These are phyloP conservation scores for Petrolisthes manimaculis DNA, from an alignment of 2,888 invertebrate genomes.

Conservation along the genomic window DNA sequence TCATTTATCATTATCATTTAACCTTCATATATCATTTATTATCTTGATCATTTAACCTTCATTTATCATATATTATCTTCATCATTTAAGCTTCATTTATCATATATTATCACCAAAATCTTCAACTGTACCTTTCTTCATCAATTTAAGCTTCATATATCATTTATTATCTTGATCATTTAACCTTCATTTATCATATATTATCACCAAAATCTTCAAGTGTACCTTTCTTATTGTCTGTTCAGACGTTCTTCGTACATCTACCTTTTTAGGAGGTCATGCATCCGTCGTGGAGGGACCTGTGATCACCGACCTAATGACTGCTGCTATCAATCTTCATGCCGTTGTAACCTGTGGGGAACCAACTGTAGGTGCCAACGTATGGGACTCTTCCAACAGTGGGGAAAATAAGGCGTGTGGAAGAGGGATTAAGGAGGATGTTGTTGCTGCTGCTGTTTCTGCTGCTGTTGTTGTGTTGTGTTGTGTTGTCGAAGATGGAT, in stretches of 20 bases:
- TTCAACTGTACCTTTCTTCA: slow-evolving; percentile 36
- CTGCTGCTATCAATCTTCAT: slow-evolving; percentile 87
- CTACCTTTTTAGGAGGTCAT: slow-evolving; percentile 69
- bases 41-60: too few species aligned
- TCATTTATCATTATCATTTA: too few species aligned
- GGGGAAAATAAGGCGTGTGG: slow-evolving; percentile 60
- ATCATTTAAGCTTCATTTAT: too few species aligned
- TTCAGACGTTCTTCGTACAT: slow-evolving; percentile 58
- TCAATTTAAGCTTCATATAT: too few species aligned
- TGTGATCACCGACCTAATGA: slow-evolving; percentile 88
- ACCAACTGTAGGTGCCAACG: slow-evolving; percentile 90
- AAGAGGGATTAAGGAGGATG: background rate
- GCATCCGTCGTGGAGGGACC: slow-evolving; percentile 84
- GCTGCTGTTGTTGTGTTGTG: background rate
- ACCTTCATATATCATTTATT: too few species aligned
- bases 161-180: too few species aligned
- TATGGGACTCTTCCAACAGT: slow-evolving; percentile 80
- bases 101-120: slow-evolving; percentile 49
- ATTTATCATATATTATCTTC: too few species aligned
- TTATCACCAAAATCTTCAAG: slow-evolving; percentile 44
- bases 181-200: too few species aligned
- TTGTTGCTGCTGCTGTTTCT: too few species aligned
- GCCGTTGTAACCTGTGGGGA: slow-evolving; percentile 90
- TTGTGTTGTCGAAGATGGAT: background rate
- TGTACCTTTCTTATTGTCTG: slow-evolving; percentile 56